These are phyloP conservation scores for Sarcophilus harrisii DNA, from an alignment of 2,797 vertebrate genomes.

Conservation along the genomic window DNA sequence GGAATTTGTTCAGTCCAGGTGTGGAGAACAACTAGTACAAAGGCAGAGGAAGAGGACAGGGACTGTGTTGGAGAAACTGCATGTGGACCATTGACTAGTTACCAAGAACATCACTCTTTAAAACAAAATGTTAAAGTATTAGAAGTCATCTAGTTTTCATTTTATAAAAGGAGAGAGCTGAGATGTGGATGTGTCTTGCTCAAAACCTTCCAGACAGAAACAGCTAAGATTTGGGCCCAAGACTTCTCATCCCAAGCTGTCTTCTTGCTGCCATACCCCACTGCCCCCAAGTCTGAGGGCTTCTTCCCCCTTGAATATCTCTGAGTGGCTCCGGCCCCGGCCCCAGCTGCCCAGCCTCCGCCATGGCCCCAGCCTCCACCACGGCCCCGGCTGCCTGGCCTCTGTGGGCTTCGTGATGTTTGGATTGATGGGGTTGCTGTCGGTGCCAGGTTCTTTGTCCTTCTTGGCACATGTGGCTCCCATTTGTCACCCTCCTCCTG, in stretches of 20 bases:
- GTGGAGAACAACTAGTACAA: background rate
- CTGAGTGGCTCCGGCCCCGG: background rate
- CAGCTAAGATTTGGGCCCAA: background rate
- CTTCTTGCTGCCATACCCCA: too few relatives aligned
- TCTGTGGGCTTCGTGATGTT: background rate
- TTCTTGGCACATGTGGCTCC: background rate
- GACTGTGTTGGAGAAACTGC: background rate
- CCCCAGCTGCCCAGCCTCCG: background rate
- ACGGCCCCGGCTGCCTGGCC: background rate
- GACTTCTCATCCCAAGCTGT: background rate
- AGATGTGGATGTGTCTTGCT: background rate
- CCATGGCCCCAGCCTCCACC: too few relatives aligned
- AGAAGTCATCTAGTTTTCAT: background rate
- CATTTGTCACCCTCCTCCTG: conserved; percentile 9
- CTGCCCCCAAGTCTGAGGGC: background rate
- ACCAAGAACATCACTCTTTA: background rate
- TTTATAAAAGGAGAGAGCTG: background rate
- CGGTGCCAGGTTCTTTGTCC: background rate
- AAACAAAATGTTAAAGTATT: background rate
- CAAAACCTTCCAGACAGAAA: background rate
- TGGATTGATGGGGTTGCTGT: background rate
- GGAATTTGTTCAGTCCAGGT: background rate
- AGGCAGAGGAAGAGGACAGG: background rate
- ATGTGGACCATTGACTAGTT: background rate
- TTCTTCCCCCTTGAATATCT: background rate